Evolutionary conservation across 1,140 invertebrate species (phyloP).

Genomic region (Dufourea novaeangliae): DNA sequence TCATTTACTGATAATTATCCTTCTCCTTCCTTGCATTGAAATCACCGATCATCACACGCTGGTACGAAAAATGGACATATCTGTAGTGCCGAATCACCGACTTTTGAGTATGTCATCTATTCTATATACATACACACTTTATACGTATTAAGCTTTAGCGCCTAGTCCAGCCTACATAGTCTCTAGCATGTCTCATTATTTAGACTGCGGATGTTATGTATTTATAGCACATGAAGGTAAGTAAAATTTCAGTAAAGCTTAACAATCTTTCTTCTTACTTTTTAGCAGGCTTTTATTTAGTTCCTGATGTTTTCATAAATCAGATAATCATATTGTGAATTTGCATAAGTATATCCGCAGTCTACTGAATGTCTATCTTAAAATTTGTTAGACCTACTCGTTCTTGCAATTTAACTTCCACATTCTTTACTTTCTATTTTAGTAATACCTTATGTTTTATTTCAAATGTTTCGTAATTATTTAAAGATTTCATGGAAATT

Average conservation of each 20-base stretch:
- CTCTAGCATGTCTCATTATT: no score
- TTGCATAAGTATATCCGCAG: no score
- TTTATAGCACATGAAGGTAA: no score
- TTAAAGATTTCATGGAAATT: background rate
- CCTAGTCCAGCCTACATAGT: background rate
- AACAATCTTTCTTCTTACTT: no score
- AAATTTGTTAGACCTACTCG: no score
- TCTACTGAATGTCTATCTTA: no score
- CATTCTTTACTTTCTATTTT: background rate
- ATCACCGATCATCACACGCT: conserved; percentile 34
- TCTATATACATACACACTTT: background rate
- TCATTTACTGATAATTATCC: conserved; percentile 58
- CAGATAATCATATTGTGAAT: no score
- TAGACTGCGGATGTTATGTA: no score
- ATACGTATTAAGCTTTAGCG: background rate
- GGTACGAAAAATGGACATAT: conserved; percentile 30
- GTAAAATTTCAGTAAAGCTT: no score
- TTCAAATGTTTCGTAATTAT: background rate
- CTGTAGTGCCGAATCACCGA: conserved; percentile 26
- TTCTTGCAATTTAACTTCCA: background rate
- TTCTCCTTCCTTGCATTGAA: conserved; percentile 25
- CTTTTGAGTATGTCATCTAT: conserved; percentile 37
- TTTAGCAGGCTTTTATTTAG: no score
- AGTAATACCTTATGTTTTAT: no score
- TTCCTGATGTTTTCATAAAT: no score